Percentiles rank a stretch among this genome's conserved stretches.
These are phyloP conservation scores for Phataginus tetradactyla DNA, from an alignment of 2,797 vertebrate species.

Conservation along the genomic window DNA sequence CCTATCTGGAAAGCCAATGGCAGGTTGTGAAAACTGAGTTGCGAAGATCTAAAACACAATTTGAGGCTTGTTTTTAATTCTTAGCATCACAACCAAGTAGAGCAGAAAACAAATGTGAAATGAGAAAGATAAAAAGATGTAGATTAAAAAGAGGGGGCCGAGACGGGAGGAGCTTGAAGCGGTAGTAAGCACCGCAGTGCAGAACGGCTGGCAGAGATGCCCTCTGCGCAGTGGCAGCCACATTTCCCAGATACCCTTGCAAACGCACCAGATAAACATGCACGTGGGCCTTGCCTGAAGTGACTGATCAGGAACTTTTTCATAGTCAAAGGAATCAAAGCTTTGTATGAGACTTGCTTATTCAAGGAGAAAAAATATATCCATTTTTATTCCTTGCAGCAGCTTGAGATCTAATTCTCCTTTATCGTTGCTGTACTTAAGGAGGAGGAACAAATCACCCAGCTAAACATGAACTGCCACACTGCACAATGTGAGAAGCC, in stretches of 20 bases:
- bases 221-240: not conserved
- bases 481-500: not conserved
- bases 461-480: not conserved
- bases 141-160: constrained; percentile 63
- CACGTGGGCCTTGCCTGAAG: constrained; percentile 66
- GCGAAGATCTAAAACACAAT: constrained; percentile 61
- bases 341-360: constrained; percentile 71
- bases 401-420: constrained; percentile 56
- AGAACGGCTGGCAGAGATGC: constrained; percentile 65
- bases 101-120: constrained; percentile 80
- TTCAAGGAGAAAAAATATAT: constrained; percentile 73
- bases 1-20: constrained; percentile 58
- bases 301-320: constrained; percentile 75
- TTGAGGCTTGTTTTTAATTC: constrained; percentile 78
- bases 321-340: constrained; percentile 76
- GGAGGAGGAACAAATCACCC: not conserved
- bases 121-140: constrained; percentile 82
- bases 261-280: constrained; percentile 61
- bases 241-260: constrained; percentile 69
- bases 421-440: constrained; percentile 52
- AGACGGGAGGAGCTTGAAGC: constrained; percentile 22
- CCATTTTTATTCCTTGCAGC: constrained; percentile 69
- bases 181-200: constrained; percentile 73
- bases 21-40: constrained; percentile 69
- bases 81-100: constrained; percentile 74